A percentile compares a stretch with the other conserved stretches of the same genome.
These are phyloP conservation scores for Drosophila sproati DNA, from an alignment of 1,140 invertebrate species.

Conservation along the genomic window DNA sequence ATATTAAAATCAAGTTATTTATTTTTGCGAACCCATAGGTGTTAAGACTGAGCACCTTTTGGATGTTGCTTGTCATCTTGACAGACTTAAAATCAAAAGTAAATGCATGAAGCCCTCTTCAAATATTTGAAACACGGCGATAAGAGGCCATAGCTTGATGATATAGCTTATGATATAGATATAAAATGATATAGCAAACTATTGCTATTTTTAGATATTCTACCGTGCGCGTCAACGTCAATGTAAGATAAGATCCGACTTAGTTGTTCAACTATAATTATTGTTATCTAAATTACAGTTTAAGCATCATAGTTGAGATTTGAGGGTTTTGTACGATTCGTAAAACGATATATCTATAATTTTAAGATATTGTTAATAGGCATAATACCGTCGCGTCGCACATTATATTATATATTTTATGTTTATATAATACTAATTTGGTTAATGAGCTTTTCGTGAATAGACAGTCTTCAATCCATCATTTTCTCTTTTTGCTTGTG, in stretches of 20 bases:
- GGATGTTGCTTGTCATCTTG: no score
- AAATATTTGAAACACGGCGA: not conserved
- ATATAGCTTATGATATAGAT: no score
- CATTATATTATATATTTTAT: not conserved
- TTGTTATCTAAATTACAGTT: not conserved
- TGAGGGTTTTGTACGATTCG: not conserved
- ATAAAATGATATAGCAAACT: not conserved
- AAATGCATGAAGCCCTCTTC: no score
- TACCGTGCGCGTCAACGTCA: not conserved
- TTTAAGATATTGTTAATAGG: not conserved
- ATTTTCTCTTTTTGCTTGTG: slow-evolving; percentile 39
- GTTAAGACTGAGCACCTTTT: no score
- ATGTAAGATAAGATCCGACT: no score
- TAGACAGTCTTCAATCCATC: not conserved
- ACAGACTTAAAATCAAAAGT: no score
- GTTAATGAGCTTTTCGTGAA: not conserved
- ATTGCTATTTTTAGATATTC: not conserved
- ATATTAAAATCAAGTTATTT: no score
- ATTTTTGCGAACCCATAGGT: no score
- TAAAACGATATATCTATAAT: not conserved
- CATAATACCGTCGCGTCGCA: no score
- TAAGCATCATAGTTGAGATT: slow-evolving; percentile 1
- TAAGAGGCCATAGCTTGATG: not conserved
- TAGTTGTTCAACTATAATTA: not conserved
- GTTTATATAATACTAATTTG: slow-evolving; percentile 20